These are phyloP conservation scores for Bombus turneri DNA, from an alignment of 1,140 invertebrate species.

Conservation along the genomic window DNA sequence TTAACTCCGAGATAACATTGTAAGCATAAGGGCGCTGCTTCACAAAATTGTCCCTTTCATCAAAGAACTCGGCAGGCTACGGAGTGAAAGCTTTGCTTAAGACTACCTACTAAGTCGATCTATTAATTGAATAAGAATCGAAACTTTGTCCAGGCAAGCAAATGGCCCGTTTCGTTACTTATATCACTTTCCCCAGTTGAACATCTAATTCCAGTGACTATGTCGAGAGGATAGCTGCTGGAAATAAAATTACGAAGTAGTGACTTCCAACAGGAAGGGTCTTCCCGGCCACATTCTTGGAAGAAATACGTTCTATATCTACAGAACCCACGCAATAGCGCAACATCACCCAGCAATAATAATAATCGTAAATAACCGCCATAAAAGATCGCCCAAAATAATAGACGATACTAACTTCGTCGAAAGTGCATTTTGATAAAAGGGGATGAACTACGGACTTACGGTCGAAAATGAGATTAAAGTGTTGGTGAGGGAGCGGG, in stretches of 20 bases:
- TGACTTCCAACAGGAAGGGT: constrained; percentile 29
- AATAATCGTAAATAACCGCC: constrained; percentile 75
- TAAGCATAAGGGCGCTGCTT: neutral
- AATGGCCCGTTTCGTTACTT: neutral
- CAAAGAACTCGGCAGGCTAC: neutral
- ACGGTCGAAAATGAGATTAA: constrained; percentile 47
- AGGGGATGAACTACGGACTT: constrained; percentile 21
- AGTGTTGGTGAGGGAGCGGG: neutral
- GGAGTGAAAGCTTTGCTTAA: neutral
- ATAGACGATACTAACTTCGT: constrained; percentile 60
- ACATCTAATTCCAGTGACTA: constrained; percentile 23
- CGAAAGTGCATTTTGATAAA: constrained; percentile 63
- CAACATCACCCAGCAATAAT: constrained; percentile 57
- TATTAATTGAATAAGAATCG: constrained; percentile 37
- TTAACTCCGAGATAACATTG: neutral
- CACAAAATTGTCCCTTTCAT: neutral
- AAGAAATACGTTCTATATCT: constrained; percentile 56
- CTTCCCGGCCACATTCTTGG: neutral
- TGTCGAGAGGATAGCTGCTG: neutral
- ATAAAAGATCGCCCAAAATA: constrained; percentile 70
- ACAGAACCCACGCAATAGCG: constrained; percentile 37
- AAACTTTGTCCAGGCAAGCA: constrained; percentile 1
- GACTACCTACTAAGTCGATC: neutral
- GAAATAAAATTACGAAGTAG: constrained; percentile 43
- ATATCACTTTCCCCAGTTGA: constrained; percentile 6